These are phyloP conservation scores for Bicyclus anynana DNA, from an alignment of 1,140 invertebrate genomes.

Conservation along the genomic window DNA sequence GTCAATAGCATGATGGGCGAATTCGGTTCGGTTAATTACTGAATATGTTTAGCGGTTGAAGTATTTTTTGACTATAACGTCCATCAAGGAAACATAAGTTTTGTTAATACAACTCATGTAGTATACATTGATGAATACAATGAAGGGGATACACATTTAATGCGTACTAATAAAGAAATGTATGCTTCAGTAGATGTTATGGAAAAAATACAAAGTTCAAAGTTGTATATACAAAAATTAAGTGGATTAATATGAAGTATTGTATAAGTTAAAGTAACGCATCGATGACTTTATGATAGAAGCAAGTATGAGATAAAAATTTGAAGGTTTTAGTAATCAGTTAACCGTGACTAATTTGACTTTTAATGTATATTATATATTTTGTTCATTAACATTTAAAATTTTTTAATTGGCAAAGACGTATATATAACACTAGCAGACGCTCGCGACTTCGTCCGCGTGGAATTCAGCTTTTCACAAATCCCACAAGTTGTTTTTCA, in stretches of 20 bases:
- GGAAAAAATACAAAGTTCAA: not conserved
- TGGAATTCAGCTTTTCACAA: too few species aligned
- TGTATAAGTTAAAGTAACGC: slow-evolving; percentile 9
- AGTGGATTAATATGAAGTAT: slow-evolving; percentile 8
- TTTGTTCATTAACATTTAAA: not conserved
- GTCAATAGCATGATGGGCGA: slow-evolving; percentile 63
- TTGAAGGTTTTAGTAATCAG: slow-evolving; percentile 4
- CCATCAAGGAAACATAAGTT: not conserved
- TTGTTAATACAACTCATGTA: not conserved
- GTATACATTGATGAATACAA: not conserved
- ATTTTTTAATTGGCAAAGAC: not conserved
- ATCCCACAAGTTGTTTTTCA: too few species aligned
- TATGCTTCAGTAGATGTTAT: not conserved
- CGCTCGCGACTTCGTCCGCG: too few species aligned
- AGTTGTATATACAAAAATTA: not conserved
- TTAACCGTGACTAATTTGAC: slow-evolving; percentile 4
- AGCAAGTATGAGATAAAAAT: slow-evolving; percentile 7
- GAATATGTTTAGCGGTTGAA: slow-evolving; percentile 30
- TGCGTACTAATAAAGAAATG: not conserved
- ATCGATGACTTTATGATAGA: slow-evolving; percentile 10
- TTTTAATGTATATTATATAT: not conserved
- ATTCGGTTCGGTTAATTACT: slow-evolving; percentile 54
- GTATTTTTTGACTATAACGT: slow-evolving; percentile 9
- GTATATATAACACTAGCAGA: not conserved
- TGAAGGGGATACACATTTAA: not conserved